These are phyloP conservation scores for Camptogramma bilineatum DNA, from an alignment of 2,888 invertebrate genomes.

Conservation along the genomic window DNA sequence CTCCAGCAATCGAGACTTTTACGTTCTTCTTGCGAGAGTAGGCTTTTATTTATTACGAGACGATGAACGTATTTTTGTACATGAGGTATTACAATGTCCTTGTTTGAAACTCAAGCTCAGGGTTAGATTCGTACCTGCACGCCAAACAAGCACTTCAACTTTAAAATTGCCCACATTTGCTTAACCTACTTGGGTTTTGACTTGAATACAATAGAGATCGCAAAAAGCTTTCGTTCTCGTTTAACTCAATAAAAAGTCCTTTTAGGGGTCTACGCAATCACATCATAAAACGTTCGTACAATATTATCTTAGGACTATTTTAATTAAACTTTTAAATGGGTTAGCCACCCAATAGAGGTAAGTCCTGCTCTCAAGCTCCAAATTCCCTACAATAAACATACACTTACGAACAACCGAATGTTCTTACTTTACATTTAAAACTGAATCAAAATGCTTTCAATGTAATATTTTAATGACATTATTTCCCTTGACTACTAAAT, in stretches of 20 bases:
- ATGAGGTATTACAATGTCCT: neutral
- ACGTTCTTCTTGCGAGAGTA: constrained; percentile 26
- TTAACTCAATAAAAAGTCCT: constrained; percentile 54
- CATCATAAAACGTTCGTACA: constrained; percentile 53
- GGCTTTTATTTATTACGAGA: constrained; percentile 20
- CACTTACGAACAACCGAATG: constrained; percentile 10
- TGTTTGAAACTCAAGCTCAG: constrained; percentile 10
- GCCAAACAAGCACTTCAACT: constrained; percentile 25
- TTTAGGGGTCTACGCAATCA: constrained; percentile 56
- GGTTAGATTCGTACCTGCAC: neutral
- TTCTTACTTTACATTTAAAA: neutral
- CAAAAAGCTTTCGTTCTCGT: constrained; percentile 40
- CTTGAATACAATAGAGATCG: constrained; percentile 38
- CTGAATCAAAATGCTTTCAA: neutral
- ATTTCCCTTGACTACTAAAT: neutral
- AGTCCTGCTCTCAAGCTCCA: constrained; percentile 33
- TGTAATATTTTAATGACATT: too few relatives aligned
- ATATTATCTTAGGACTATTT: constrained; percentile 71
- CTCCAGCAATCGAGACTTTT: constrained; percentile 46
- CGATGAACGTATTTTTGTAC: constrained; percentile 12
- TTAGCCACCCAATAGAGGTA: constrained; percentile 50
- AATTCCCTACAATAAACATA: constrained; percentile 13
- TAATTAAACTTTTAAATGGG: constrained; percentile 69
- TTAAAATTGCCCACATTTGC: constrained; percentile 32
- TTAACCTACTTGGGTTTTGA: constrained; percentile 28